Percentiles rank a stretch among this genome's conserved stretches.
These are phyloP conservation scores for Ectemnius continuus DNA, from an alignment of 2,888 invertebrate genomes.

Conservation along the genomic window DNA sequence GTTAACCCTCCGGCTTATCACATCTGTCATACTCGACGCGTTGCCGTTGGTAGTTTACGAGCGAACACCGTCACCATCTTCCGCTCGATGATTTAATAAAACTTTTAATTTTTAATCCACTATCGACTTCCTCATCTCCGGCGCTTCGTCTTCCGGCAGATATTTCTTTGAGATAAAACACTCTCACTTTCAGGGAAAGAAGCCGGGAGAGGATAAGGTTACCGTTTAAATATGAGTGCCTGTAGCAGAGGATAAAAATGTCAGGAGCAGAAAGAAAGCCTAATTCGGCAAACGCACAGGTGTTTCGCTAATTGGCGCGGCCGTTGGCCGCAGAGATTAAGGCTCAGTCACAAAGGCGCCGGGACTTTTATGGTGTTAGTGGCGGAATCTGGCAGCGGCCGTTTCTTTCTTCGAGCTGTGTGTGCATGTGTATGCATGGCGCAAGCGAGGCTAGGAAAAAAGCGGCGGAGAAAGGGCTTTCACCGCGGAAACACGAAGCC, in stretches of 20 bases:
- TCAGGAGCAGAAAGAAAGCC: neutral
- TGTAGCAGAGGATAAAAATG: neutral
- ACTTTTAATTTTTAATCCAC: conserved; percentile 39
- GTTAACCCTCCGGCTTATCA: conserved; percentile 41
- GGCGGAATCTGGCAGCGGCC: conserved; percentile 42
- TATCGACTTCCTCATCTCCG: neutral
- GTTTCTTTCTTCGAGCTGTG: conserved; percentile 8
- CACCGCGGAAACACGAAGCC: conserved; percentile 32
- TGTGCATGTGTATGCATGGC: too few species aligned
- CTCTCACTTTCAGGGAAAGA: neutral
- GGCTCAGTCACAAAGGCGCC: neutral
- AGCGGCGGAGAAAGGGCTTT: conserved; percentile 26
- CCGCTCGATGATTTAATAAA: conserved; percentile 36
- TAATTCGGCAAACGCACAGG: neutral
- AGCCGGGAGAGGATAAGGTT: too few species aligned
- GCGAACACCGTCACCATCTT: neutral
- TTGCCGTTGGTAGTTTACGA: neutral
- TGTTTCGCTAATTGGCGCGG: neutral
- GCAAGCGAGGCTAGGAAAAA: neutral
- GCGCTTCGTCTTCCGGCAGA: conserved; percentile 2
- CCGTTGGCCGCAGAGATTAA: conserved; percentile 3
- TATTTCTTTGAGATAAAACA: neutral
- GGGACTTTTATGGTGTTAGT: neutral
- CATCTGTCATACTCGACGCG: conserved; percentile 5
- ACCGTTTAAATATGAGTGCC: neutral